Base-by-base conservation (phyloP, 30 jellyfish, hydroid and myxozoan species). In the Euphysa ruthae region DNA sequence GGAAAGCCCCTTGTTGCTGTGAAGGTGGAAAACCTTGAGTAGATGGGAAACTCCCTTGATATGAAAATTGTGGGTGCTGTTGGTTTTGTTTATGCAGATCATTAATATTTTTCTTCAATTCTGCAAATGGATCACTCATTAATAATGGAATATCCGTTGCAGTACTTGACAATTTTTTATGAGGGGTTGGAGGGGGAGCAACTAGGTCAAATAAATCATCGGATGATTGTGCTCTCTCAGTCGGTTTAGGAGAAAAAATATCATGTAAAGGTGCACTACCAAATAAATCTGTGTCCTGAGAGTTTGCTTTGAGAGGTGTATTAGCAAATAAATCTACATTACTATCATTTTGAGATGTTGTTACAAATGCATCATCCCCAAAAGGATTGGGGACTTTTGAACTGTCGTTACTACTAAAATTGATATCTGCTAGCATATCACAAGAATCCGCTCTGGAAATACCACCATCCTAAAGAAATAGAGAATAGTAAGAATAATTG, bases 101-200 rank as follows among this genome's bases (percentile, higher is more conserved):
- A 58, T 68, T 68, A 54, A 68, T 68, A 42, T 68, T 68, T 35
- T 68, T 68, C 1, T 68, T 68, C 24, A 68, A 32, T 8, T 68
- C 80, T 5, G 80, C 80, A 49, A 68, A 68, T 23, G 80, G 80
- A 32, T 68, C 80, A 68, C 50, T 68, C 30, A 68, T 68, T 20
- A 68, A 38, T 16, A 68, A 27, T 2, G 80, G 20, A 4, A 28
- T 24, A 8, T 49, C 74, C 0, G 14, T 33, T 25, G 19, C 76
- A 2, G 27, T 20, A n/a, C 42, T 43, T 3, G 66, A 8, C 18
- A 46, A 46, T n/a, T 2, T 25, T 46, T 10, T 46, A 5, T 46
- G 35, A 32, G 77, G 35, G 15, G 62, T 13, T 22, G 38, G 4
- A 35, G 68, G 57, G 15, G 74, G 72, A 4, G 60, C 60, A n/a